phyloP scores from a whole-genome alignment of 2,888 invertebrate genomes.

The Pollenia labialis region DNA sequence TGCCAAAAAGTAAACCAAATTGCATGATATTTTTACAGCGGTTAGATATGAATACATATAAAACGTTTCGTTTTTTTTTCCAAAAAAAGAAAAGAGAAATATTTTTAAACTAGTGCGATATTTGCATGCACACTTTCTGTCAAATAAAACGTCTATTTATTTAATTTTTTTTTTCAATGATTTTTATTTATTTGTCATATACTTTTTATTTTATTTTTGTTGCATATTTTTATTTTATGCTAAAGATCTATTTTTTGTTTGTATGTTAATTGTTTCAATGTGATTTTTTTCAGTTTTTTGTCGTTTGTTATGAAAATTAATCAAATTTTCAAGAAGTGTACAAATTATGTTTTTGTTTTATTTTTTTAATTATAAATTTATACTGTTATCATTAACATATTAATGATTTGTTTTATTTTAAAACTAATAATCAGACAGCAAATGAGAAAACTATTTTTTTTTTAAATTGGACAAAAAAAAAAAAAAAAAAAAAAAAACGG shows the following conservation, averaged over 20 bases:
- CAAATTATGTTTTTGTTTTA: not conserved
- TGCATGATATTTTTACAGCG: too few species aligned
- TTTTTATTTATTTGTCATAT: slow-evolving; percentile 54
- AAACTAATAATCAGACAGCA: slow-evolving; percentile 18
- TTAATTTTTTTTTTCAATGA: not conserved
- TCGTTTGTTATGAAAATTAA: slow-evolving; percentile 19
- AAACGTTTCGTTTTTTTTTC: too few species aligned
- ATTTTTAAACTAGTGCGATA: too few species aligned
- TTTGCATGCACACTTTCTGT: not conserved
- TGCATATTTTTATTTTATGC: slow-evolving; percentile 58
- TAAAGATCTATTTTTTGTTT: slow-evolving; percentile 36
- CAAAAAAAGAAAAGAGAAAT: too few species aligned
- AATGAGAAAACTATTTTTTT: not conserved
- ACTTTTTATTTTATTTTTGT: slow-evolving; percentile 38
- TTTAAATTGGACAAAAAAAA: slow-evolving; percentile 15
- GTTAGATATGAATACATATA: too few species aligned
- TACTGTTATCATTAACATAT: slow-evolving; percentile 47
- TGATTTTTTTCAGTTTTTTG: slow-evolving; percentile 4
- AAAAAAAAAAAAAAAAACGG: slow-evolving; percentile 8
- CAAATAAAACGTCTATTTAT: not conserved
- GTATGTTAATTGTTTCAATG: slow-evolving; percentile 35
- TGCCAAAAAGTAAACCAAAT: too few species aligned
- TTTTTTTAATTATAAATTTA: slow-evolving; percentile 28
- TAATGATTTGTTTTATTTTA: slow-evolving; percentile 42
- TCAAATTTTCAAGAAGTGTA: not conserved